phyloP scores from a whole-genome alignment of 1,140 invertebrate species.

The Cepaea nemoralis region DNA sequence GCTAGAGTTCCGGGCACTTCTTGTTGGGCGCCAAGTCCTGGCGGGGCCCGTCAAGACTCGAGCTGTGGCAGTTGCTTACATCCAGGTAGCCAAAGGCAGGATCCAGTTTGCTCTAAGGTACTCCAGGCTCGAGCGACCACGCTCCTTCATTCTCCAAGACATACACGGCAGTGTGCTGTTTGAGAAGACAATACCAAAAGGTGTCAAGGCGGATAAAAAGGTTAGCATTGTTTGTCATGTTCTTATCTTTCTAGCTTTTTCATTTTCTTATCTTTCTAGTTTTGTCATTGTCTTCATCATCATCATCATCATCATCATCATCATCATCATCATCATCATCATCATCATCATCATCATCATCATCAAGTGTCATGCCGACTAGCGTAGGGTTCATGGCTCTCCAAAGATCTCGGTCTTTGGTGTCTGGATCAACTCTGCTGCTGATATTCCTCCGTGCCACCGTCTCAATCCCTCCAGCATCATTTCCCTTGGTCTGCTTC shows the following conservation, averaged over 20 bases:
- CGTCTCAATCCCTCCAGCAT: too few species aligned
- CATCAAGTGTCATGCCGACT: too few species aligned
- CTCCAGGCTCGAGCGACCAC: slow-evolving; percentile 42
- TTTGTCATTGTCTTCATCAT: background rate
- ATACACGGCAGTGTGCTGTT: slow-evolving; percentile 44
- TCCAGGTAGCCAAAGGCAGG: slow-evolving; percentile 26
- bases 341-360: slow-evolving; percentile 12
- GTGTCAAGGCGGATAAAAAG: slow-evolving; percentile 43
- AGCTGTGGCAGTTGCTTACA: slow-evolving; percentile 41
- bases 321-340: slow-evolving; percentile 22
- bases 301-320: slow-evolving; percentile 21
- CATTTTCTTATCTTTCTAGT: too few species aligned
- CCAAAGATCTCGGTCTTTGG: too few species aligned
- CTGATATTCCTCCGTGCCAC: too few species aligned
- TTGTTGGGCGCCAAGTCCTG: slow-evolving; percentile 42
- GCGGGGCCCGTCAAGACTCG: slow-evolving; percentile 28
- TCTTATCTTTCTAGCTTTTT: too few species aligned
- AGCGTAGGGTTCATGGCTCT: too few species aligned
- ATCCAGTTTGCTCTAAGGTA: slow-evolving; percentile 45
- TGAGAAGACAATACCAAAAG: slow-evolving; percentile 40
- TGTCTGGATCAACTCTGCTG: too few species aligned
- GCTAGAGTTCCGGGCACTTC: slow-evolving; percentile 42
- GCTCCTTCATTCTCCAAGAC: slow-evolving; percentile 42
- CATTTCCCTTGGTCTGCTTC: too few species aligned
- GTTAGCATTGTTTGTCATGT: slow-evolving; percentile 40